Evolutionary conservation across 2,888 invertebrate species (phyloP).

Genomic region (Synanthedon vespiformis): DNA sequence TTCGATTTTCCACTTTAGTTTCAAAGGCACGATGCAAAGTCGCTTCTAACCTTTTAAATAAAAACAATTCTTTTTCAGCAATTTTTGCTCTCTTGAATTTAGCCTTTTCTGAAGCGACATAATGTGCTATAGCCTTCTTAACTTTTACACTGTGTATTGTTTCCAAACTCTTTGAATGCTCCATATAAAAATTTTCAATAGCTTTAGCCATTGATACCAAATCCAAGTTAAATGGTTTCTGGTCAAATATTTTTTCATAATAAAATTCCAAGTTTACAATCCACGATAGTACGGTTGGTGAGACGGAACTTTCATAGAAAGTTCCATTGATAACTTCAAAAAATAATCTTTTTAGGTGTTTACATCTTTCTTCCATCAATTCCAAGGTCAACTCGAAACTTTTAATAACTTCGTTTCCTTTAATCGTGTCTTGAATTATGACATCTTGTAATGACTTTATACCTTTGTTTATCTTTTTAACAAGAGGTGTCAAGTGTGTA

Average conservation of each 20-base stretch:
- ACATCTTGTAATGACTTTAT: conserved; percentile 51
- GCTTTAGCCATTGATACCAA: conserved; percentile 68
- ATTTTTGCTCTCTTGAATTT: conserved; percentile 63
- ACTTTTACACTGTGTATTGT: conserved; percentile 65
- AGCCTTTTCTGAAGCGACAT: conserved; percentile 57
- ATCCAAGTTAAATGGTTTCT: conserved; percentile 70
- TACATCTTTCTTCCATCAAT: conserved; percentile 62
- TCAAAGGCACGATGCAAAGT: conserved; percentile 51
- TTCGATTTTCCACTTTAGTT: conserved; percentile 14
- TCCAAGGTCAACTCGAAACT: conserved; percentile 28
- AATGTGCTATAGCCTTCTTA: conserved; percentile 58
- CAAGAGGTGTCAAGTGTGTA: conserved; percentile 65
- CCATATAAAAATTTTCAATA: conserved; percentile 69
- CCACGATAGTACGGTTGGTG: conserved; percentile 68
- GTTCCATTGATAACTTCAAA: conserved; percentile 64
- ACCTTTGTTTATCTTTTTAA: conserved; percentile 54
- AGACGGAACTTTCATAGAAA: conserved; percentile 68
- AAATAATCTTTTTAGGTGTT: conserved; percentile 63
- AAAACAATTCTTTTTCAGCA: conserved; percentile 69
- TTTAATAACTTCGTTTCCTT: conserved; percentile 28
- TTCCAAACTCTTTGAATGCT: conserved; percentile 65
- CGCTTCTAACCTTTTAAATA: conserved; percentile 55
- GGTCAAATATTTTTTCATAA: conserved; percentile 69
- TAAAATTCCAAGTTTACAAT: conserved; percentile 73
- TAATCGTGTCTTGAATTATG: conserved; percentile 35